These are phyloP conservation scores for Portunus trituberculatus DNA, from an alignment of 1,140 invertebrate species.

Conservation along the genomic window DNA sequence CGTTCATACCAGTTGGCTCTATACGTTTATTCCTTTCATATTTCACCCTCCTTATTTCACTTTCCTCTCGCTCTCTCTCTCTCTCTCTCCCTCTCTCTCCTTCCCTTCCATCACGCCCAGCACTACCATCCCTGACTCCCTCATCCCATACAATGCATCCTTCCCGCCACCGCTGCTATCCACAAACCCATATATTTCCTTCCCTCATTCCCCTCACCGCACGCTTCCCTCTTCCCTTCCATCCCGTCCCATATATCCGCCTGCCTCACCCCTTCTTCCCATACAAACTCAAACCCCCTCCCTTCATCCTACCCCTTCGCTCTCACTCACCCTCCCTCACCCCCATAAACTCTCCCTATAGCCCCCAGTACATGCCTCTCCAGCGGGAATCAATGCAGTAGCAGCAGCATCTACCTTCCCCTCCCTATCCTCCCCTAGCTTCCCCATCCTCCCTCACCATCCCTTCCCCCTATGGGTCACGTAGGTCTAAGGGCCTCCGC, in stretches of 20 bases:
- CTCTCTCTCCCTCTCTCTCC: slow-evolving; percentile 14
- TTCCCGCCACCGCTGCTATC: too few relatives aligned
- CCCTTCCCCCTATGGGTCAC: not conserved
- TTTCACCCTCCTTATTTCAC: too few relatives aligned
- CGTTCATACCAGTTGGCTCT: too few relatives aligned
- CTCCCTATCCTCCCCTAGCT: not conserved
- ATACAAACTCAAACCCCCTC: not conserved
- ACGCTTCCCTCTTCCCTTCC: not conserved
- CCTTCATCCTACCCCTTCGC: not conserved
- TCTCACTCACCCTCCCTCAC: not conserved
- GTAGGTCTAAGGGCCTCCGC: slow-evolving; percentile 51
- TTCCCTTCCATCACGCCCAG: not conserved
- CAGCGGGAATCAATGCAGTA: slow-evolving; percentile 27
- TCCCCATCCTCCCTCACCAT: not conserved
- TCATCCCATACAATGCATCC: not conserved
- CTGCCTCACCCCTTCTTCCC: not conserved
- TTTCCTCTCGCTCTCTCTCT: slow-evolving; percentile 13
- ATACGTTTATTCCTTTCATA: too few relatives aligned
- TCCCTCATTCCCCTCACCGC: not conserved
- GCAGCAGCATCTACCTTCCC: not conserved
- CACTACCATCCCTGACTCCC: not conserved
- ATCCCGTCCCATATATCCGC: not conserved
- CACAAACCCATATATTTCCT: not conserved
- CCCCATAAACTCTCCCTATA: not conserved
- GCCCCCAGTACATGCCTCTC: not conserved